Evolutionary conservation across 2,888 invertebrate species (phyloP).

Genomic region (Oegoconia quadripuncta): DNA sequence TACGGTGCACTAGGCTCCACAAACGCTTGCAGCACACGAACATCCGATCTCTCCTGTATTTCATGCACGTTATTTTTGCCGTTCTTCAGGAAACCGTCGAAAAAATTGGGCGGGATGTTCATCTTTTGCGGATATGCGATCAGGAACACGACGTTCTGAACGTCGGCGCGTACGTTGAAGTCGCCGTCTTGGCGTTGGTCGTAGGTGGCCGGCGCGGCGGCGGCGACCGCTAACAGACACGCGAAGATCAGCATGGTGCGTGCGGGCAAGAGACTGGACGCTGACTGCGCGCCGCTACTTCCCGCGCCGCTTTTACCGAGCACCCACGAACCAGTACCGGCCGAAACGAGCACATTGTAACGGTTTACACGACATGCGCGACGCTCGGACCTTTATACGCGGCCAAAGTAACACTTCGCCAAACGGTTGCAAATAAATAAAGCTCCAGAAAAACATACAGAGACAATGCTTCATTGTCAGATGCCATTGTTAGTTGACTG

Average conservation of each 20-base stretch:
- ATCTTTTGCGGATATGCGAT: slow-evolving; percentile 76
- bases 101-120: slow-evolving; percentile 30
- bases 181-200: slow-evolving; percentile 89
- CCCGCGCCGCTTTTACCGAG: slow-evolving; percentile 68
- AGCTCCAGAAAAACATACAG: neutral
- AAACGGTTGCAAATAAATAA: neutral
- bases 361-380: slow-evolving; percentile 63
- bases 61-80: slow-evolving; percentile 24
- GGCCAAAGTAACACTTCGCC: slow-evolving; percentile 8
- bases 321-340: slow-evolving; percentile 64
- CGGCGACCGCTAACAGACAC: slow-evolving; percentile 43
- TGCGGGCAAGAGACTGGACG: slow-evolving; percentile 43
- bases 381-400: slow-evolving; percentile 33
- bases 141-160: slow-evolving; percentile 86
- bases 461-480: neutral
- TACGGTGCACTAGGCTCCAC: slow-evolving; percentile 85
- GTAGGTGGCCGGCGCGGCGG: slow-evolving; percentile 62
- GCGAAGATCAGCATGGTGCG: slow-evolving; percentile 56
- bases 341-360: slow-evolving; percentile 72
- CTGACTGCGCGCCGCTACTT: slow-evolving; percentile 53
- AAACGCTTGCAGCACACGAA: slow-evolving; percentile 71
- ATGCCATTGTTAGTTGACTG: too few relatives aligned
- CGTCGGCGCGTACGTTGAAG: slow-evolving; percentile 85
- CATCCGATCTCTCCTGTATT: slow-evolving; percentile 62
- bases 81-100: slow-evolving; percentile 33